A percentile compares a stretch with the other conserved stretches of the same genome.
Conservation (phyloP, 2,113 vertebrate genomes). For the Lipophrys pholis region DNA sequence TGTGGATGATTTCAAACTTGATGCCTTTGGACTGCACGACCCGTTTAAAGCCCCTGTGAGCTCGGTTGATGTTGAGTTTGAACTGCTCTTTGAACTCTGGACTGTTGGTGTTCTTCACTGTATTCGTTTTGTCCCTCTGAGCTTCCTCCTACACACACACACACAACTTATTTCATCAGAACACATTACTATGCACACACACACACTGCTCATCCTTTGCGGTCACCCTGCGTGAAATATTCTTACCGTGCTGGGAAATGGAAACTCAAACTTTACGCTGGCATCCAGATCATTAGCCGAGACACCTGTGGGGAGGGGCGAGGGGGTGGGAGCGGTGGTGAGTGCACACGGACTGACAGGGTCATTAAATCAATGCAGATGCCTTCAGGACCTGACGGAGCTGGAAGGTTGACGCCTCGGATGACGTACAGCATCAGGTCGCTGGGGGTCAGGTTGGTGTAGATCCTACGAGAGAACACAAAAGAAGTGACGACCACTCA, state of each 20-base stretch:
- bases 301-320: conserved; percentile 78
- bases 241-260: conserved; percentile 89
- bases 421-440: conserved; percentile 88
- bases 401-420: conserved; percentile 87
- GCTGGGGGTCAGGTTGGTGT: conserved; percentile 83
- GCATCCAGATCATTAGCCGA: conserved; percentile 88
- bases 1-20: conserved; percentile 93
- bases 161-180: not conserved
- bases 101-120: conserved; percentile 86
- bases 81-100: conserved; percentile 93
- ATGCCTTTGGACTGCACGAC: conserved; percentile 90
- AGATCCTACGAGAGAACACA: conserved; percentile 76
- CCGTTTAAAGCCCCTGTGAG: conserved; percentile 88
- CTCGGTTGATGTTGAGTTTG: conserved; percentile 88
- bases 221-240: not conserved
- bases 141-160: conserved; percentile 87
- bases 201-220: too few relatives aligned
- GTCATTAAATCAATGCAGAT: conserved; percentile 7
- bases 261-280: conserved; percentile 93
- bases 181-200: not conserved
- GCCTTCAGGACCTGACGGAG: conserved; percentile 85
- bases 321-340: not conserved
- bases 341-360: conserved; percentile 16
- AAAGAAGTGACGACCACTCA: conserved; percentile 23
- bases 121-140: conserved; percentile 90